These are phyloP conservation scores for Bactericera cockerelli DNA, from an alignment of 1,140 invertebrate species.

Conservation along the genomic window DNA sequence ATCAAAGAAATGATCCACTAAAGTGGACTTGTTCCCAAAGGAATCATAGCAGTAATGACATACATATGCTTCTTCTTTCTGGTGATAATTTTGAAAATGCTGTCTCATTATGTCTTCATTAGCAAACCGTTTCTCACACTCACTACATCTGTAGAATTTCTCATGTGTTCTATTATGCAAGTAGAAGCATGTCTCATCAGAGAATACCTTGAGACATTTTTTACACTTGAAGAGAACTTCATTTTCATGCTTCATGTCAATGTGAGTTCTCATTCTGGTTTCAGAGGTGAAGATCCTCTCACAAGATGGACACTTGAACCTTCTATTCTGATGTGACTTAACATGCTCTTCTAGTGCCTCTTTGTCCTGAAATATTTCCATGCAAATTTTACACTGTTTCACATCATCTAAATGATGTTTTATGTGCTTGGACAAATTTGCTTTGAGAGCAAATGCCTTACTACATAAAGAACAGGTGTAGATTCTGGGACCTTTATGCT, in stretches of 20 bases:
- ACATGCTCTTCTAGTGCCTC: slow-evolving; percentile 1
- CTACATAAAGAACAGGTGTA: neutral
- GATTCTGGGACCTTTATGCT: slow-evolving; percentile 1
- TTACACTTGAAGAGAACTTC: neutral
- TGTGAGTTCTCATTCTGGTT: slow-evolving; percentile 2
- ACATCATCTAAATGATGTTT: neutral
- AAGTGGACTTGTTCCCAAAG: neutral
- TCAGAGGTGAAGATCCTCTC: neutral
- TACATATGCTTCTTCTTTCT: neutral
- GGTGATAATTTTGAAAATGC: neutral
- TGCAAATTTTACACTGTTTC: neutral
- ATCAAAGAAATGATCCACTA: neutral
- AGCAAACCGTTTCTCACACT: slow-evolving; percentile 5
- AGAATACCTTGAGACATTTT: slow-evolving; percentile 4
- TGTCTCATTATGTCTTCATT: neutral
- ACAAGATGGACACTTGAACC: neutral
- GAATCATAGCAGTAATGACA: slow-evolving; percentile 4
- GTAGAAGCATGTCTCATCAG: neutral
- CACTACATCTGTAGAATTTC: neutral
- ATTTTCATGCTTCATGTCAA: slow-evolving; percentile 1
- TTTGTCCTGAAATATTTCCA: neutral
- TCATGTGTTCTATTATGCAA: neutral
- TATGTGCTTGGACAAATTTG: neutral
- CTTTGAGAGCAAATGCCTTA: neutral
- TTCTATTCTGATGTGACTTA: slow-evolving; percentile 3